Evolutionary conservation across 2,888 invertebrate genomes (phyloP).

Genomic region (Eupithecia exiguata): DNA sequence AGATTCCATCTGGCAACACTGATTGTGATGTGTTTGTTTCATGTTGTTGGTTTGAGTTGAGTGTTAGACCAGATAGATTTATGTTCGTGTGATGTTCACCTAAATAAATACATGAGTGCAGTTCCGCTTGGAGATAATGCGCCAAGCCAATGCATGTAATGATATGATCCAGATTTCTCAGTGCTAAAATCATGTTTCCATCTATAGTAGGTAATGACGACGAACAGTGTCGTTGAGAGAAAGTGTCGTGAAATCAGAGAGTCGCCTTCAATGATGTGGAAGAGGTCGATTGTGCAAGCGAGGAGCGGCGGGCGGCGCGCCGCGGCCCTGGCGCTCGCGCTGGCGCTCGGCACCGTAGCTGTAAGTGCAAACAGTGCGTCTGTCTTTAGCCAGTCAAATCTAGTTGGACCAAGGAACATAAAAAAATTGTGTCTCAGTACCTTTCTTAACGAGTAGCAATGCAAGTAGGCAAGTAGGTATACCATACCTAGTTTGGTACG

Average conservation of each 20-base stretch:
- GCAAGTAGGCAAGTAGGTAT: too few species aligned
- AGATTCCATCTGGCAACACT: too few species aligned
- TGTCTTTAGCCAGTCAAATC: neutral
- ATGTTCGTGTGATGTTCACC: neutral
- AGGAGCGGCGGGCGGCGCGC: conserved; percentile 53
- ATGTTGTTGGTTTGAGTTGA: neutral
- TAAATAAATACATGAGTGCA: conserved; percentile 12
- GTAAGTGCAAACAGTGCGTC: conserved; percentile 55
- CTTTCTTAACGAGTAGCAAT: too few species aligned
- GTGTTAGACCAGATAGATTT: neutral
- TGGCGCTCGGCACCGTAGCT: conserved; percentile 59
- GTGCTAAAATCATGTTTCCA: conserved; percentile 59
- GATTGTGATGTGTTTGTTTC: neutral
- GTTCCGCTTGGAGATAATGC: conserved; percentile 10
- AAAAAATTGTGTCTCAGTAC: too few species aligned
- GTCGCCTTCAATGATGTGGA: conserved; percentile 82
- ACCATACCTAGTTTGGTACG: too few species aligned
- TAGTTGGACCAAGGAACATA: conserved; percentile 1
- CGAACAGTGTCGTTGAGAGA: conserved; percentile 70
- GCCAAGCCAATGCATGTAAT: conserved; percentile 46
- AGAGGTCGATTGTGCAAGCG: conserved; percentile 82
- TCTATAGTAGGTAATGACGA: conserved; percentile 41
- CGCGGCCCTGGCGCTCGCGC: conserved; percentile 59
- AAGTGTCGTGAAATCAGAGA: conserved; percentile 81
- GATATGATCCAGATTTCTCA: conserved; percentile 52